Evolutionary conservation across 2,888 invertebrate genomes (phyloP).

Genomic region (Eupithecia inturbata): DNA sequence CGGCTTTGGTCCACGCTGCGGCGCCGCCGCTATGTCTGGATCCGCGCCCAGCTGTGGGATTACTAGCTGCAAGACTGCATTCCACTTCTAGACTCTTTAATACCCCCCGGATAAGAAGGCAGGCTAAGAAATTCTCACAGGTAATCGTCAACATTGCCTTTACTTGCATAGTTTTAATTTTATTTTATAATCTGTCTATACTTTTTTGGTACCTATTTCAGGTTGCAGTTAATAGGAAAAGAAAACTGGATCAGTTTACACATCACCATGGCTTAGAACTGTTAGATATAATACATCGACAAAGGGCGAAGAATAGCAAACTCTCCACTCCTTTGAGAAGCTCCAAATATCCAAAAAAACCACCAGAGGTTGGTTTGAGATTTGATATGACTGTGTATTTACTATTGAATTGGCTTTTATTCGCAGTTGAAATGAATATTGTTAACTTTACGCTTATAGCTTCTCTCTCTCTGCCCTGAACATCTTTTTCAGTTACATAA

Average conservation of each 20-base stretch:
- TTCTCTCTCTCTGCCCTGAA: not conserved
- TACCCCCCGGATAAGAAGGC: constrained; percentile 88
- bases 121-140: constrained; percentile 91
- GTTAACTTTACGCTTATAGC: no score
- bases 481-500: not conserved
- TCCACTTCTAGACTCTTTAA: constrained; percentile 89
- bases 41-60: constrained; percentile 92
- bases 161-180: not conserved
- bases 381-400: not conserved
- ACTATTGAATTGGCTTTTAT: not conserved
- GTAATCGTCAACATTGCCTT: constrained; percentile 59
- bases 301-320: constrained; percentile 80
- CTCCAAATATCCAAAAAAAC: constrained; percentile 83
- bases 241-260: constrained; percentile 93
- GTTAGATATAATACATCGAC: constrained; percentile 86
- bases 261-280: constrained; percentile 91
- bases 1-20: constrained; percentile 92
- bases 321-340: constrained; percentile 75
- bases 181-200: not conserved
- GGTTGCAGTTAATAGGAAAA: constrained; percentile 92
- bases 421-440: not conserved
- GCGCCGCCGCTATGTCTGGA: constrained; percentile 95
- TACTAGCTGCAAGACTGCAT: constrained; percentile 90
- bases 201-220: constrained; percentile 51
- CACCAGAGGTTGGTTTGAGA: constrained; percentile 71